Conservation (phyloP, 64 coral and sea anemone genomes). For the Cladopsammia gracilis region DNA sequence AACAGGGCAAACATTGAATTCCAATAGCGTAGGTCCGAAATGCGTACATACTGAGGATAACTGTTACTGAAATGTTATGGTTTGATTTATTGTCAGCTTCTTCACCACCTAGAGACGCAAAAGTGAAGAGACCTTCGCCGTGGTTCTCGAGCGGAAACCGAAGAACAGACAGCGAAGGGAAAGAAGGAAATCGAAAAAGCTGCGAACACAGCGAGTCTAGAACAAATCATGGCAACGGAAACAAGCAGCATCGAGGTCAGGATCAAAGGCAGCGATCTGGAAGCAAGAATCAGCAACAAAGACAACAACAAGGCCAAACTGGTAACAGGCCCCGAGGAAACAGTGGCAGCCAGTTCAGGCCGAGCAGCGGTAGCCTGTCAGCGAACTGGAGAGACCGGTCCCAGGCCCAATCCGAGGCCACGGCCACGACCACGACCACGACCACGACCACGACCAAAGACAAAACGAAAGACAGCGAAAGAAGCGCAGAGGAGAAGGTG, state of each 20-base stretch:
- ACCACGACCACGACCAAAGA: background rate
- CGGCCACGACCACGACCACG: background rate
- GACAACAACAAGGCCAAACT: conserved; percentile 20
- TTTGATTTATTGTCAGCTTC: background rate
- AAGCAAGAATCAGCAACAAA: conserved; percentile 50
- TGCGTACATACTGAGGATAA: no score
- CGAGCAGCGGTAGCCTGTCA: conserved; percentile 57
- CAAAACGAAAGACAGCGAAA: conserved; percentile 12
- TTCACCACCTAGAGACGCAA: conserved; percentile 29
- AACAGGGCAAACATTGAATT: no score
- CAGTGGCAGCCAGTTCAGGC: conserved; percentile 36
- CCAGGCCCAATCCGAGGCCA: conserved; percentile 5
- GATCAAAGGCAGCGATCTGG: conserved; percentile 38
- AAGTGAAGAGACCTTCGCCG: conserved; percentile 57
- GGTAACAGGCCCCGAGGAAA: conserved; percentile 43
- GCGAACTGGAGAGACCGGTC: conserved; percentile 68
- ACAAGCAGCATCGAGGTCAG: conserved; percentile 33
- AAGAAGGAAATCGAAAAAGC: conserved; percentile 33
- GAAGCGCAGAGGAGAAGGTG: conserved; percentile 4
- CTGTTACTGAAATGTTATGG: background rate
- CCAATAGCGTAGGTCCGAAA: no score
- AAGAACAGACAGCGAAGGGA: conserved; percentile 83
- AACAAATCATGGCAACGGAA: conserved; percentile 44
- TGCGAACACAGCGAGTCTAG: conserved; percentile 15
- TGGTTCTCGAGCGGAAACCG: conserved; percentile 72